Base-by-base conservation (phyloP, 2,888 invertebrate species). In the Trichogramma evanescens region DNA sequence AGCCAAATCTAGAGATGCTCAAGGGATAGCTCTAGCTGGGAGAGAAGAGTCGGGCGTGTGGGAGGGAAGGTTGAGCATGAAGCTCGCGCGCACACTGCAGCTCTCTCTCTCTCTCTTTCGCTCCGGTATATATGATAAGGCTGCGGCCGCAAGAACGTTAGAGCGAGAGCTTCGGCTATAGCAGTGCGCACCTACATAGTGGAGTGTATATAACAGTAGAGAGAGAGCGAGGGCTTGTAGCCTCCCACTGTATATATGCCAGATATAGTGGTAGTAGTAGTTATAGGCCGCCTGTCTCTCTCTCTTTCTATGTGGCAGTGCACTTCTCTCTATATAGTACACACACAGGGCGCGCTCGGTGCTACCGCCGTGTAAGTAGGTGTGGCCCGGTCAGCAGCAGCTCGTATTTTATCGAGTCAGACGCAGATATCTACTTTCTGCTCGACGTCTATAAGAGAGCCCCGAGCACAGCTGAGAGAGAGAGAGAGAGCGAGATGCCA, bases 351-450 rank as follows among this genome's bases (percentile, higher is more conserved):
- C 4, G 54, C 56, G 49, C 43, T 10, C 10, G 8, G 70, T 72
- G 72, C 65, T 61, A 56, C 71, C 45, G 46, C 42, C 67, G 65
- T 66, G 68, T 69, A 70, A 70, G 71, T 69, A 73, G 75, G 74
- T 74, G 74, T 75, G 75, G 74, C 68, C 69, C 68, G 58, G 50
- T 5, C 40, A 26, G 44, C 66, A 63, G 65, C 68, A 26, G 26
- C 26, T 26, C 71, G 71, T 75, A 74, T 74, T 74, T 75, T 72
- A 74, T n/a, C 50, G 66, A 75, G 75, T 74, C 75, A 74, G 70
- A 67, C 70, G 71, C 75, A 75, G 74, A 58, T 46, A 50, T 51
- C 43, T 46, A 26, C 9, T 49, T 41, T 63, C 69, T 64, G 68
- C 64, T 67, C 49, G 48, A 26, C 26, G 26, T 26, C 26, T 26